A percentile compares a stretch with the other conserved stretches of the same genome.
Evolutionary conservation across 1,140 invertebrate genomes (phyloP).

Genomic region (Thereuonema tuberculata): DNA sequence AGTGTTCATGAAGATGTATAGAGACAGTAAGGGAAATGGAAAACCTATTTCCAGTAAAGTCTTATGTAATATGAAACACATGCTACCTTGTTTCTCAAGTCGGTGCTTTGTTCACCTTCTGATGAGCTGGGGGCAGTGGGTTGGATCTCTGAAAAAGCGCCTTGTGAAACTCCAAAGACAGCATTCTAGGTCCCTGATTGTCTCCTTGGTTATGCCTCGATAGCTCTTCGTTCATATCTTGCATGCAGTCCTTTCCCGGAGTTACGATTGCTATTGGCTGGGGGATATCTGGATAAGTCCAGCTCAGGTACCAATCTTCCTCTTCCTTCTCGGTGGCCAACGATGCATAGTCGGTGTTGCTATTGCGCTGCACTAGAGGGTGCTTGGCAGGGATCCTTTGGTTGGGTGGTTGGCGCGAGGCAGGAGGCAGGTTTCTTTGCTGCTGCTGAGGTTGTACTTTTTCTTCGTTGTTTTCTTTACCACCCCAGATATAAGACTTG

Average conservation of each 20-base stretch:
- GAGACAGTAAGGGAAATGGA: too few relatives aligned
- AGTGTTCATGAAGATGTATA: too few relatives aligned
- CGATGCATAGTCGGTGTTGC: neutral
- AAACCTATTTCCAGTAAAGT: too few relatives aligned
- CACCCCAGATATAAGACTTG: neutral
- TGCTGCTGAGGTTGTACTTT: neutral
- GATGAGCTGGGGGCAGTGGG: neutral
- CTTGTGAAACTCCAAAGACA: slow-evolving; percentile 4
- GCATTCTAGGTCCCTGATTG: neutral
- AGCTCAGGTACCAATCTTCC: neutral
- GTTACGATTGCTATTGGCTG: slow-evolving; percentile 7
- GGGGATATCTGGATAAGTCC: slow-evolving; percentile 8
- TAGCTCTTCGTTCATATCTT: neutral
- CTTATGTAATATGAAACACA: too few relatives aligned
- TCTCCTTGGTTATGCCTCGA: neutral
- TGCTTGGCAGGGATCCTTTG: neutral
- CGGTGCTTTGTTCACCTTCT: too few relatives aligned
- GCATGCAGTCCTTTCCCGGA: slow-evolving; percentile 4
- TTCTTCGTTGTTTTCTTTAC: neutral
- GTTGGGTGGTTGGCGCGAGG: neutral
- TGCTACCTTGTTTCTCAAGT: too few relatives aligned
- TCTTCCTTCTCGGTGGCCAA: neutral
- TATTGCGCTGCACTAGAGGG: neutral
- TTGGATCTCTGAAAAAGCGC: slow-evolving; percentile 7
- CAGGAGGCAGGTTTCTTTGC: neutral